Evolutionary conservation across 2,797 vertebrate species (phyloP).

Genomic region (Myripristis jacobus): DNA sequence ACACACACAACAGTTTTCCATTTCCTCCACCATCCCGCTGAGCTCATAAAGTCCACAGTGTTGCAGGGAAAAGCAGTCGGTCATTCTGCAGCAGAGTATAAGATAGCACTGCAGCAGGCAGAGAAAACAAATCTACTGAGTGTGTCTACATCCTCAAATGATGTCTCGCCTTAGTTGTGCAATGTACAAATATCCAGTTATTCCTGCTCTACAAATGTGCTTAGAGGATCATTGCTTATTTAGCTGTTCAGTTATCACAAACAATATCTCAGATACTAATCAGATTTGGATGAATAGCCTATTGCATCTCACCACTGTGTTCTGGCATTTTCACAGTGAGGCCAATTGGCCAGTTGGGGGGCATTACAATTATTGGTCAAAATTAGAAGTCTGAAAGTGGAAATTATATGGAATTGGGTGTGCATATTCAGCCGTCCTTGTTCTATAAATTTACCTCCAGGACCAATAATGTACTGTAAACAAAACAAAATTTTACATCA

Average conservation of each 20-base stretch:
- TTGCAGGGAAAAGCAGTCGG: conserved; percentile 4
- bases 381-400: no score
- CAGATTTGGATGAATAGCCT: no score
- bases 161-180: background rate
- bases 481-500: no score
- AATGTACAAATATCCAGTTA: conserved; percentile 1
- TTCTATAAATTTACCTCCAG: no score
- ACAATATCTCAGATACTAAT: background rate
- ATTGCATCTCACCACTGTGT: no score
- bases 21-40: background rate
- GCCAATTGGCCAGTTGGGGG: no score
- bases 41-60: conserved; percentile 26
- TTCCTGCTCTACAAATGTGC: background rate
- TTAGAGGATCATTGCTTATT: background rate
- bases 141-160: background rate
- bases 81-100: no score
- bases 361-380: no score
- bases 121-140: background rate
- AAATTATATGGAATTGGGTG: no score
- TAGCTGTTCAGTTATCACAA: background rate
- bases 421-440: no score
- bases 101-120: background rate
- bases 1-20: conserved; percentile 12
- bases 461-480: no score
- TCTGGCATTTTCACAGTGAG: no score